phyloP scores from a whole-genome alignment of 2,888 invertebrate species.

The Apamea monoglypha region DNA sequence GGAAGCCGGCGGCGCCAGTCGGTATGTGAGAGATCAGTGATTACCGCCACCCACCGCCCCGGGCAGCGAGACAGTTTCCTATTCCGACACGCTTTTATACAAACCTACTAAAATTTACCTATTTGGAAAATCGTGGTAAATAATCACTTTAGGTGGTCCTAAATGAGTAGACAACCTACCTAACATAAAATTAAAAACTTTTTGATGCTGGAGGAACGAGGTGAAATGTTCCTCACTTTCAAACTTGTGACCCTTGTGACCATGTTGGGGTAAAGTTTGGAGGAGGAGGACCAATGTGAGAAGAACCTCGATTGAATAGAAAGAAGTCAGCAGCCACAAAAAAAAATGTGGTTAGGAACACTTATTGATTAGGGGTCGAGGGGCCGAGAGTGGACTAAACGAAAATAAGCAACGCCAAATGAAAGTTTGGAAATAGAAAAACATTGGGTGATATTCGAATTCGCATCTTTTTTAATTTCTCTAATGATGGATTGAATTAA shows the following conservation, averaged over 20 bases:
- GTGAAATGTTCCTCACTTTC: neutral
- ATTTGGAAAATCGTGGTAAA: constrained; percentile 1
- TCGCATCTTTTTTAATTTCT: neutral
- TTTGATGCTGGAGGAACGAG: neutral
- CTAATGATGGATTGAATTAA: neutral
- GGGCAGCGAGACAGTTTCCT: constrained; percentile 55
- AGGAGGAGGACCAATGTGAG: neutral
- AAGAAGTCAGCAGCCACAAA: neutral
- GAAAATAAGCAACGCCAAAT: neutral
- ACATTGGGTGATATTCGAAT: neutral
- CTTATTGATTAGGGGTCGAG: no score
- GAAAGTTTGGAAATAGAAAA: no score
- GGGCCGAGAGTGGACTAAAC: no score
- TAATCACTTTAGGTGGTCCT: constrained; percentile 28
- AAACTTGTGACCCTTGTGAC: neutral
- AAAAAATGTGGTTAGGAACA: neutral
- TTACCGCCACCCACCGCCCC: constrained; percentile 72
- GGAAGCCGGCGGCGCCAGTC: constrained; percentile 64
- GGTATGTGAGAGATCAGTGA: constrained; percentile 74
- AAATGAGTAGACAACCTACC: neutral
- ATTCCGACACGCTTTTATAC: constrained; percentile 50
- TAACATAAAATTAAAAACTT: neutral
- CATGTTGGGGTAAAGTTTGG: neutral
- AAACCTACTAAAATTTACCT: constrained; percentile 11
- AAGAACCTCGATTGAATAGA: neutral